Percentiles rank a stretch among this genome's conserved stretches.
Evolutionary conservation across 2,113 vertebrate species (phyloP).

Genomic region (Apteryx owenii): DNA sequence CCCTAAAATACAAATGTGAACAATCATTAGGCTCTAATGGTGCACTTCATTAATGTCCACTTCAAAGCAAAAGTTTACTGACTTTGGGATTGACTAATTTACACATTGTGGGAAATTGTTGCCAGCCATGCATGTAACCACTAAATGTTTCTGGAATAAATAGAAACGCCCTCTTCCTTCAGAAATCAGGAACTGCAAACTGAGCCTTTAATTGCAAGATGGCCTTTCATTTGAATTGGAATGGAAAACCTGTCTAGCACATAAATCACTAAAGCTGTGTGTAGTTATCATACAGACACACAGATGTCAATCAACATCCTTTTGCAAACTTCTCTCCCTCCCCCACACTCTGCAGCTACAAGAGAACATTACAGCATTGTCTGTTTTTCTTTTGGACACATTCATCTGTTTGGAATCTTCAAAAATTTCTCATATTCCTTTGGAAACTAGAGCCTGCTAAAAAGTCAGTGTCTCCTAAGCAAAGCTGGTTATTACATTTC

Average conservation of each 20-base stretch:
- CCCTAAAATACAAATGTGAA: conserved; percentile 85
- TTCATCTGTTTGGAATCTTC: background rate
- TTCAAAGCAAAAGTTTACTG: conserved; percentile 93
- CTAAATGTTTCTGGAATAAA: conserved; percentile 83
- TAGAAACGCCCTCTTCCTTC: conserved; percentile 85
- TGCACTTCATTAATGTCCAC: conserved; percentile 93
- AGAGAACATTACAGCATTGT: background rate
- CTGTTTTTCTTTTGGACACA: background rate
- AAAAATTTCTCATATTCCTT: background rate
- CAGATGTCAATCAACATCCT: conserved; percentile 11
- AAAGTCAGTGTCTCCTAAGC: background rate
- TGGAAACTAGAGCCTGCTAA: background rate
- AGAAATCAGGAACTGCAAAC: conserved; percentile 76
- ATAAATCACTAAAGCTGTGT: conserved; percentile 4
- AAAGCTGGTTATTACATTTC: accelerated
- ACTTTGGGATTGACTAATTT: conserved; percentile 97
- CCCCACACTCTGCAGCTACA: background rate
- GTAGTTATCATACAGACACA: conserved; percentile 43
- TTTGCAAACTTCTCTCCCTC: background rate
- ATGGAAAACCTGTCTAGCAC: conserved; percentile 10
- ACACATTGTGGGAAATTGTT: conserved; percentile 98
- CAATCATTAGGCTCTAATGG: conserved; percentile 87
- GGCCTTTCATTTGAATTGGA: conserved; percentile 54
- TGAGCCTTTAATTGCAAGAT: conserved; percentile 49
- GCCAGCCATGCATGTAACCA: conserved; percentile 90